phyloP scores from a whole-genome alignment of 1,140 invertebrate genomes.

The Drosophila grimshawi region DNA sequence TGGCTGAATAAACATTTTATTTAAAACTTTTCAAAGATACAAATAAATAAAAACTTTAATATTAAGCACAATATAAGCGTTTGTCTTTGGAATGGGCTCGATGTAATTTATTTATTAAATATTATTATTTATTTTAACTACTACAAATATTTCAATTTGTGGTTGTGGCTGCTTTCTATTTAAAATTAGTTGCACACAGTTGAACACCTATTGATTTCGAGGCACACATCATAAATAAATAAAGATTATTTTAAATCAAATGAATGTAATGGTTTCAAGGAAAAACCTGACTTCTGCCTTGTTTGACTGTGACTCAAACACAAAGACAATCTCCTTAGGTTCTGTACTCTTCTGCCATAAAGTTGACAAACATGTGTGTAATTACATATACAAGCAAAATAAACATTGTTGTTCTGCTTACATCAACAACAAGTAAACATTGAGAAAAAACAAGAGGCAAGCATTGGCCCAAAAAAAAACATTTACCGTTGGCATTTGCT shows the following conservation, averaged over 20 bases:
- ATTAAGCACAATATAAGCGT: neutral
- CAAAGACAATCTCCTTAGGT: neutral
- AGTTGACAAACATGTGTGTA: slow-evolving; percentile 55
- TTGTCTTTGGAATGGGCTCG: neutral
- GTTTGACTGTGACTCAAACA: neutral
- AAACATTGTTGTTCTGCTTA: slow-evolving; percentile 49
- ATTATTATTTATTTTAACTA: neutral
- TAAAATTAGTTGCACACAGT: neutral
- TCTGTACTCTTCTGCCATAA: slow-evolving; percentile 9
- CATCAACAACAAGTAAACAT: slow-evolving; percentile 42
- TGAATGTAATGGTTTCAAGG: too few species aligned
- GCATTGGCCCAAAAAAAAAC: slow-evolving; percentile 32
- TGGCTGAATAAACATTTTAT: neutral
- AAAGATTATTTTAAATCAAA: neutral
- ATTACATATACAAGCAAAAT: slow-evolving; percentile 67
- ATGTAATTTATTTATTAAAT: neutral
- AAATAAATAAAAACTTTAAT: neutral
- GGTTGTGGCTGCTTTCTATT: neutral
- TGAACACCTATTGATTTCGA: neutral
- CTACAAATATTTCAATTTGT: too few species aligned
- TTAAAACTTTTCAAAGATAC: neutral
- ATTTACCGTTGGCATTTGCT: slow-evolving; percentile 7
- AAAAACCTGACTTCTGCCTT: neutral
- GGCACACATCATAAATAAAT: slow-evolving; percentile 7
- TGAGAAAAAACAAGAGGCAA: slow-evolving; percentile 8